These are phyloP conservation scores for Hypena proboscidalis DNA, from an alignment of 2,888 invertebrate species.

Conservation along the genomic window DNA sequence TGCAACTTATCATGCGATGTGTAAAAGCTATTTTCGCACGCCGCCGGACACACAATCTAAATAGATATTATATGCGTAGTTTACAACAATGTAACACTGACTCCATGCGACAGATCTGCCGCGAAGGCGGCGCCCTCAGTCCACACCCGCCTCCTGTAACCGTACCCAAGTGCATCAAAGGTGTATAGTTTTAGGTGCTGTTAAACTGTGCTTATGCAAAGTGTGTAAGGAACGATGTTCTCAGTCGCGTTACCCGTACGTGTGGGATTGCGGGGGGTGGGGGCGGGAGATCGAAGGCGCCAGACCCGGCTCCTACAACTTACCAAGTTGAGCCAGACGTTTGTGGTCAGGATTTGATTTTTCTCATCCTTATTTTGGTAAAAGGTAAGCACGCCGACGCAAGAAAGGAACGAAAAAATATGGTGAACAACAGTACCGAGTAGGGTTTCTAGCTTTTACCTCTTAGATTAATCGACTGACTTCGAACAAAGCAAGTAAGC, in stretches of 20 bases:
- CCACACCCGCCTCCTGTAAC: constrained; percentile 75
- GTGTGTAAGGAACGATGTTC: constrained; percentile 35
- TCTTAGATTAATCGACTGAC: constrained; percentile 29
- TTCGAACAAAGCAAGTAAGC: constrained; percentile 10
- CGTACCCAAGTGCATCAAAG: constrained; percentile 49
- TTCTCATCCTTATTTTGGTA: constrained; percentile 96
- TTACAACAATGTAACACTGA: constrained; percentile 81
- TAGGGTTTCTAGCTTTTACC: constrained; percentile 39
- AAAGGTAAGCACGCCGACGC: constrained; percentile 87
- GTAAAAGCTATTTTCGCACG: constrained; percentile 58
- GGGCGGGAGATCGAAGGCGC: constrained; percentile 74
- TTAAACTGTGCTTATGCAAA: constrained; percentile 44
- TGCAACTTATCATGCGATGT: constrained; percentile 56
- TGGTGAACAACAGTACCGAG: constrained; percentile 66
- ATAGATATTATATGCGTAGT: constrained; percentile 61
- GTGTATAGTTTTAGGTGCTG: constrained; percentile 43
- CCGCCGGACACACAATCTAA: constrained; percentile 76
- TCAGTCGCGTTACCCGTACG: constrained; percentile 33
- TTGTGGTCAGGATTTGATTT: constrained; percentile 99
- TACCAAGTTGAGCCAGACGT: constrained; percentile 99
- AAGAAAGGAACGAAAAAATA: constrained; percentile 83
- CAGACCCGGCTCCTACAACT: constrained; percentile 87
- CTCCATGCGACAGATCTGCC: constrained; percentile 81
- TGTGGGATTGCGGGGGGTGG: constrained; percentile 61
- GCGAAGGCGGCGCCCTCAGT: constrained; percentile 71